A percentile compares a stretch with the other conserved stretches of the same genome.
These are phyloP conservation scores for Margarornis squamiger DNA, from an alignment of 2,797 vertebrate genomes.

Conservation along the genomic window DNA sequence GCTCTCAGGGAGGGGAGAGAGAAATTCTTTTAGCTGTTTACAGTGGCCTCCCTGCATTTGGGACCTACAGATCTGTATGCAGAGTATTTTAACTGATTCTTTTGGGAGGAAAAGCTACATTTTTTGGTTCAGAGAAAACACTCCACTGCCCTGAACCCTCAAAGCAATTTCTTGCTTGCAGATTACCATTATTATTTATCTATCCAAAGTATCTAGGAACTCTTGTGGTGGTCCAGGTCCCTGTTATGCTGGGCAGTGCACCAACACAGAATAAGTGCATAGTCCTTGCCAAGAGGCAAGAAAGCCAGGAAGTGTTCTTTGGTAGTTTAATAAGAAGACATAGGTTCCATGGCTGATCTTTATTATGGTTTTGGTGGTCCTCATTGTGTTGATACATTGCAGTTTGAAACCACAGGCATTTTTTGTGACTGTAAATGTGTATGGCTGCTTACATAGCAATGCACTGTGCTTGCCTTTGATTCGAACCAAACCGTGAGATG, in stretches of 20 bases:
- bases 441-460: not conserved
- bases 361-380: not conserved
- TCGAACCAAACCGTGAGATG: not conserved
- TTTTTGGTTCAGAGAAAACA: not conserved
- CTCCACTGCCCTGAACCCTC: not conserved
- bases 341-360: not conserved
- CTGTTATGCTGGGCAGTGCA: not conserved
- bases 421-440: not conserved
- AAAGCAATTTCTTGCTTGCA: not conserved
- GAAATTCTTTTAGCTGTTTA: not conserved
- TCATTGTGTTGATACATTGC: not conserved
- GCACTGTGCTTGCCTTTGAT: not conserved
- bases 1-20: not conserved
- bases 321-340: not conserved
- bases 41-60: not conserved
- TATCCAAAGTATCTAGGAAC: not conserved
- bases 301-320: not conserved
- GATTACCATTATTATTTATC: not conserved
- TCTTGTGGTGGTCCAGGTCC: not conserved
- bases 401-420: not conserved
- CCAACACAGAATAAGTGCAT: not conserved
- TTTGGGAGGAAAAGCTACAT: not conserved
- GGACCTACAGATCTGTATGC: not conserved
- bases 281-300: not conserved
- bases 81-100: not conserved